Percentiles rank a stretch among this genome's conserved stretches.
Evolutionary conservation across 2,113 vertebrate species (phyloP).

Genomic region (Scopus umbretta): DNA sequence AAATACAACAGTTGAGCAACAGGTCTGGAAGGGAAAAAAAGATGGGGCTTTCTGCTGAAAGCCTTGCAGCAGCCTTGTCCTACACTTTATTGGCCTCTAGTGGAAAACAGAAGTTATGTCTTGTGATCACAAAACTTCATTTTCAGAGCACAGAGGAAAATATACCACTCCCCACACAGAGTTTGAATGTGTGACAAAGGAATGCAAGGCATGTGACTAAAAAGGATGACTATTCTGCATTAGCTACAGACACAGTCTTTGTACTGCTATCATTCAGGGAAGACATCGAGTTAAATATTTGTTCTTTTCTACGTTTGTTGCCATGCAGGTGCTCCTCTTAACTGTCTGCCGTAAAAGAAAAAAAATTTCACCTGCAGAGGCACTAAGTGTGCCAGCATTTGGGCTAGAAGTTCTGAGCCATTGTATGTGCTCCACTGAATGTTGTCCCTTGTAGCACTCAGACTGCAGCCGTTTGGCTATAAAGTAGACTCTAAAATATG

Average conservation of each 20-base stretch:
- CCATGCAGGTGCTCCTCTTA: not conserved
- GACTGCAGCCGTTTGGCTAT: not conserved
- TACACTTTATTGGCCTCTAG: conserved; percentile 67
- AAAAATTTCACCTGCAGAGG: conserved; percentile 39
- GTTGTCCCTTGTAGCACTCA: not conserved
- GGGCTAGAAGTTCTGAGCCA: not conserved
- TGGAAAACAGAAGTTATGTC: not conserved
- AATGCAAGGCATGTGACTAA: not conserved
- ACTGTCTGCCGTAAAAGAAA: conserved; percentile 32
- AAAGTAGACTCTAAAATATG: not conserved
- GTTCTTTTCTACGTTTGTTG: not conserved
- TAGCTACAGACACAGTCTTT: not conserved
- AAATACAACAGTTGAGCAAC: not conserved
- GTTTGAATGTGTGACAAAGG: not conserved
- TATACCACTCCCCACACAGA: not conserved
- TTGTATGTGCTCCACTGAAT: not conserved
- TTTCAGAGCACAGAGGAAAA: not conserved
- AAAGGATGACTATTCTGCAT: not conserved
- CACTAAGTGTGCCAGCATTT: not conserved
- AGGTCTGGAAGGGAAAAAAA: not conserved
- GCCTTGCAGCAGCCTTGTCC: not conserved
- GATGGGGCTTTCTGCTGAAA: not conserved
- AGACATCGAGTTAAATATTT: not conserved
- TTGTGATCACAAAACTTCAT: not conserved
- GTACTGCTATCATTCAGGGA: not conserved